Evolutionary conservation across 2,113 vertebrate species (phyloP).

Genomic region (Uropsilus gracilis): DNA sequence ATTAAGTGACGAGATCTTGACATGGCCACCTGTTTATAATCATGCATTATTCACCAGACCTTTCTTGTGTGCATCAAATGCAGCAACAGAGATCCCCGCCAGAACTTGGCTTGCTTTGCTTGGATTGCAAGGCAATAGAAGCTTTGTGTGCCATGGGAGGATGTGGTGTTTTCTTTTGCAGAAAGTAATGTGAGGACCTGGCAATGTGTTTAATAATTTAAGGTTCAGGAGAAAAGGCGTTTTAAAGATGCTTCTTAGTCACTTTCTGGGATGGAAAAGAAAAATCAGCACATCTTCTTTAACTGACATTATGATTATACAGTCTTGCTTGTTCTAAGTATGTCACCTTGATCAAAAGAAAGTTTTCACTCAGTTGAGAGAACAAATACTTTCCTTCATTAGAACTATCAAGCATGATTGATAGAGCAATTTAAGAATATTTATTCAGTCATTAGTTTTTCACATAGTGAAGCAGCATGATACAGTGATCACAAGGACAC

Average conservation of each 20-base stretch:
- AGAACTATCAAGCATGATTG: not conserved
- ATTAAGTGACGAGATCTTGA: constrained; percentile 58
- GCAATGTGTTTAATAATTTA: constrained; percentile 24
- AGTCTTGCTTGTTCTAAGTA: constrained; percentile 4
- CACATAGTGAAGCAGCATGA: not conserved
- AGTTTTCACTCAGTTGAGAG: not conserved
- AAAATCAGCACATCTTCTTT: not conserved
- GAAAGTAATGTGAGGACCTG: not conserved
- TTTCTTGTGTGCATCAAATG: not conserved
- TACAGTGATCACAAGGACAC: not conserved
- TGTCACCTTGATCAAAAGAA: not conserved
- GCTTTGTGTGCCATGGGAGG: not conserved
- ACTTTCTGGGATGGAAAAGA: not conserved
- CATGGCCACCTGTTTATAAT: constrained; percentile 69
- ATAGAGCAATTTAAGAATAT: not conserved
- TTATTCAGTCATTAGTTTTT: not conserved
- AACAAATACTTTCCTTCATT: not conserved
- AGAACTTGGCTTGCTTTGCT: not conserved
- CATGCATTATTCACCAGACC: constrained; percentile 58
- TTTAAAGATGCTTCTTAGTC: not conserved
- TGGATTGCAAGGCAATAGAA: not conserved
- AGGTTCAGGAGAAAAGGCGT: not conserved
- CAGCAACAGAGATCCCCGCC: not conserved
- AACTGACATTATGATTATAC: not conserved
- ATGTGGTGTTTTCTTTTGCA: not conserved